Conservation (phyloP, 2,113 vertebrate genomes). For the Edolisoma coerulescens region DNA sequence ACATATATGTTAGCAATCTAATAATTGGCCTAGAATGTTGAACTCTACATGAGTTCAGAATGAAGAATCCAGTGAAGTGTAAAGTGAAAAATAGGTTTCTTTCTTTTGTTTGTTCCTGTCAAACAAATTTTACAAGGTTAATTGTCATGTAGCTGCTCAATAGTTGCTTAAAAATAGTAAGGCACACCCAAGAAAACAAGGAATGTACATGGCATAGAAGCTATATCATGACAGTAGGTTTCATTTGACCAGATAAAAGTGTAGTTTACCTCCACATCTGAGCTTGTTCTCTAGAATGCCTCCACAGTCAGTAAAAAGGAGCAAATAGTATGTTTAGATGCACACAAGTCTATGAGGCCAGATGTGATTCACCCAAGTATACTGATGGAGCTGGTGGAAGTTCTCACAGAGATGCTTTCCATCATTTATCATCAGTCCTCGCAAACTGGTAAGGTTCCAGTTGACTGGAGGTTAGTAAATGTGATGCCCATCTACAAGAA, state of each 20-base stretch:
- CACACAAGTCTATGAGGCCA: neutral
- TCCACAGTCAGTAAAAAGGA: neutral
- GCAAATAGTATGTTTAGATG: neutral
- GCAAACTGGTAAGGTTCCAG: neutral
- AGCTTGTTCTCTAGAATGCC: neutral
- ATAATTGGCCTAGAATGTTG: neutral
- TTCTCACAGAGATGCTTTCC: neutral
- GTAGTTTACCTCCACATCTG: neutral
- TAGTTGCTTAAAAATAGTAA: neutral
- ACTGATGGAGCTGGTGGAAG: neutral
- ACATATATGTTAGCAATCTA: neutral
- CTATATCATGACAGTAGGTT: rapidly evolving
- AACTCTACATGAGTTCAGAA: neutral
- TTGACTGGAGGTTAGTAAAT: neutral
- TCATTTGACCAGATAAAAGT: neutral
- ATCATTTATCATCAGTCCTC: neutral
- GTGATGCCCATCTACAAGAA: neutral
- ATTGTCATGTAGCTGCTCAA: neutral
- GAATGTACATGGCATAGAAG: neutral
- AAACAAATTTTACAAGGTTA: neutral
- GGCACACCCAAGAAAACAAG: neutral
- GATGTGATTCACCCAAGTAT: neutral
- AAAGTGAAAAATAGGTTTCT: neutral
- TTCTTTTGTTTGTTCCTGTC: neutral
- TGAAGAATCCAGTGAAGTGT: neutral